phyloP scores from a whole-genome alignment of 2,113 vertebrate genomes.

The Amblyornis subalaris region DNA sequence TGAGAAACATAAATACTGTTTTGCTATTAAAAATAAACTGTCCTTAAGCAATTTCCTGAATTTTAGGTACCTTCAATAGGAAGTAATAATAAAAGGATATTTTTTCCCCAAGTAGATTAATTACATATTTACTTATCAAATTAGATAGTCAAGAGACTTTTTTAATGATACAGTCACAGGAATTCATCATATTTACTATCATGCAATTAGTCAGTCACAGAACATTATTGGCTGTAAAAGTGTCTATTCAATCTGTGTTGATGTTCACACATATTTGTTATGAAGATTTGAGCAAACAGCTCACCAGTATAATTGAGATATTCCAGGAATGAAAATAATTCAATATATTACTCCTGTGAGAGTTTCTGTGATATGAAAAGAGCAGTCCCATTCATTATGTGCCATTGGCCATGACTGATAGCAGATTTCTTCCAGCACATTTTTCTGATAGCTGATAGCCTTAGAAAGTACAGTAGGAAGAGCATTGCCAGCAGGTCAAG shows the following conservation, averaged over 20 bases:
- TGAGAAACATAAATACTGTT: not conserved
- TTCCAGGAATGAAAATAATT: not conserved
- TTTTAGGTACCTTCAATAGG: not conserved
- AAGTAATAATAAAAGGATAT: not conserved
- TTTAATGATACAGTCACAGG: not conserved
- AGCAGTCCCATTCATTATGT: not conserved
- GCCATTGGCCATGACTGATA: not conserved
- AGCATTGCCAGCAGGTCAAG: not conserved
- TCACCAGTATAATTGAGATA: not conserved
- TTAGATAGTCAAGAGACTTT: not conserved
- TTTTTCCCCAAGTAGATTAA: not conserved
- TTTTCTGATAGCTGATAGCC: not conserved
- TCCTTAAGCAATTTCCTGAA: not conserved
- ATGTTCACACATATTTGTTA: not conserved
- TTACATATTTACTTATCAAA: slow-evolving; percentile 12
- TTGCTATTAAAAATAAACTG: not conserved
- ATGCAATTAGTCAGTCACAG: not conserved
- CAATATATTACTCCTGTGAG: not conserved
- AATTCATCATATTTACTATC: not conserved
- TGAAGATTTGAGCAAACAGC: not conserved
- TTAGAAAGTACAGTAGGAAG: not conserved
- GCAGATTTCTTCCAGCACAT: not conserved
- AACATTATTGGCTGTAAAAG: not conserved
- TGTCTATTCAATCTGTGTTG: not conserved
- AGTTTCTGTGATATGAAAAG: not conserved